Evolutionary conservation across 2,797 vertebrate species (phyloP), one percentile per base, ranked within the genome.

Genomic region (Decapterus maruadsi): DNA sequence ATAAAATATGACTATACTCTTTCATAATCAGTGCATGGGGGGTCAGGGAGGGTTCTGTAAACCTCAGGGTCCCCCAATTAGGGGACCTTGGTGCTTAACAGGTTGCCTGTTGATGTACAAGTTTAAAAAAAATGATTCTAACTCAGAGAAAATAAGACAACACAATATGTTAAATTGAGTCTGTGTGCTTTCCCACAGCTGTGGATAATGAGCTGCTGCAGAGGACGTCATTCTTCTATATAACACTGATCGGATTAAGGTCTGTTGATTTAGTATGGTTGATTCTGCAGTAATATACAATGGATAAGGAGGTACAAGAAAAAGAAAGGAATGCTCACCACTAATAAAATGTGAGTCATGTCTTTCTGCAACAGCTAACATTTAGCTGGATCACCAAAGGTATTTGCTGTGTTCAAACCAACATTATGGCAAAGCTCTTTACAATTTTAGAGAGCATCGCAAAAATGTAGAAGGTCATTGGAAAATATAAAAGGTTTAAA

Each of bases 191-290:
- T 40, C 14, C 48, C 48, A 43, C 57, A 71, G 69, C 57, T 80
- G 65, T 40, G 9, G 61, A 68, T 79, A 68, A 81, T 65, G 69
- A 86, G 64, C 48, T 17, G 16, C 56, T 42, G 60, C 48, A 19
- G 36, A 19, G 26, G 45, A 58, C 45, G 43, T 20, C 63, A 36
- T 29, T 54, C 50, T n/a, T 31, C 31, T 58, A 17, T 22, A 20
- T 43, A 11, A 10, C 51, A 4, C 61, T 68, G 75, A 81, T 65
- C 74, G 34, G 48, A 68, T 72, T 54, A 26, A 26, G 19, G 22
- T 54, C 34, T 38, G 58, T 19, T 63, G 67, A n/a, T 51, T 59
- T 14, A 17, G 20, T 56, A 31, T 11, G 10, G 34, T 51, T 20
- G 42, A 46, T 19, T 54, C 59, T 42, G 13, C 36, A 38, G 48